Evolutionary conservation across 2,888 invertebrate genomes (phyloP), one percentile per base, ranked within the genome.

Genomic region (Ephialtes manifestator): DNA sequence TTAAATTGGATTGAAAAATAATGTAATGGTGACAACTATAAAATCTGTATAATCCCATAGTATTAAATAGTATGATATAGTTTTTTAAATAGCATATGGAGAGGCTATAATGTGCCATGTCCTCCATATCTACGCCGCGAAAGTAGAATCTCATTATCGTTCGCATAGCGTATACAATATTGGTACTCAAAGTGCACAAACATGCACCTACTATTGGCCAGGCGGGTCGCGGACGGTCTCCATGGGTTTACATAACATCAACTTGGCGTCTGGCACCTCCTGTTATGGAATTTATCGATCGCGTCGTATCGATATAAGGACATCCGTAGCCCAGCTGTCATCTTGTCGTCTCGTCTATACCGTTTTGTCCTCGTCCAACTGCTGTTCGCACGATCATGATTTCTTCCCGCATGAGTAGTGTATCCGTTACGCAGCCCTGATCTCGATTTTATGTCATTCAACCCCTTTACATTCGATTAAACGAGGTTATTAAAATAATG

Each of bases 281-380:
- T 89, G 87, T 91, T 92, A 92, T 90, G 91, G 92, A 90, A 91
- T 91, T 92, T 90, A 92, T 91, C 90, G 90, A 92, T 90, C 85
- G 82, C 78, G 81, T 82, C 72, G 68, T 83, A 89, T 90, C 92
- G 89, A 90, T 92, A 92, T 91, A 92, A 91, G 90, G 91, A 87
- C 88, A 89, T 89, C 87, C 87, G 87, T 84, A 58, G 78, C 71
- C 87, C 88, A 92, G 88, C 89, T 90, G 90, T 90, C 89, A 89
- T 81, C 71, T 81, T 51, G 71, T 74, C 85, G 74, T 65, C 68
- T 63, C 65, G 72, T 35, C n/a, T 18, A 74, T 18, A 74, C 28
- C 60, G 20, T 60, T 46, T 74, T n/a, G 28, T 20, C 39, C 24
- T 39, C 55, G 18, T 31, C 35, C 60, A 39, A 43, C 46, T 39